Evolutionary conservation across 2,113 vertebrate genomes (phyloP), one percentile per base, ranked within the genome.

Genomic region (Saccopteryx bilineata): DNA sequence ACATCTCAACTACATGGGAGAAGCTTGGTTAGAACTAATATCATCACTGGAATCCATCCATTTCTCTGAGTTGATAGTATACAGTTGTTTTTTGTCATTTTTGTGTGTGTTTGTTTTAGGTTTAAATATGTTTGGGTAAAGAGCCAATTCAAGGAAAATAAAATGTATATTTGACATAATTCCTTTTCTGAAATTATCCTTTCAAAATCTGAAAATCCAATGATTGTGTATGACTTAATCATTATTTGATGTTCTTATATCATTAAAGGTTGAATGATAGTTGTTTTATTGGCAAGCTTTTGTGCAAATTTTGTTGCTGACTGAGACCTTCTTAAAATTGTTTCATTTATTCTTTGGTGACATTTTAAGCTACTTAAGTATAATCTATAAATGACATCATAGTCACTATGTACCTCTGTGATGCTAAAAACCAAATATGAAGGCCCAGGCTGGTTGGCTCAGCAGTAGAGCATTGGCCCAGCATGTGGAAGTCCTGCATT

Each of bases 201-300:
- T 85, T 72, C 65, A 6, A 39, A 76, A 76, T 61, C 76, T 82
- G 46, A 28, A 96, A 96, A 83, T 39, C 61, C 33, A 88, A 1
- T 7, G 26, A 28, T 50, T 94, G 65, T 66, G 28, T n/a, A 28
- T 66, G 65, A 66, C 28, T 13, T 31, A 66, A 15, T 66, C 65
- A 66, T 15, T 31, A 14, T 65, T 14, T n/a, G 13, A 31, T 66
- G 31, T 66, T 17, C 31, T 39, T 39, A 39, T 39, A 39, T 66
- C 13, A n/a, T 66, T 66, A 66, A 68, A 68, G 65, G 15, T n/a
- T 68, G 65, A 39, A 39, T 39, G 39, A 39, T 39, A 39, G 39
- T 39, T 39, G 39, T 39, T n/a, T 68, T 68, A 28, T 31, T 68
- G 65, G 65, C 14, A 68, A 17, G 65, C 65, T 68, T 68, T 68